A percentile compares a stretch with the other conserved stretches of the same genome.
Evolutionary conservation across 2,888 invertebrate genomes (phyloP).

Genomic region (Melangyna quadrimaculata): DNA sequence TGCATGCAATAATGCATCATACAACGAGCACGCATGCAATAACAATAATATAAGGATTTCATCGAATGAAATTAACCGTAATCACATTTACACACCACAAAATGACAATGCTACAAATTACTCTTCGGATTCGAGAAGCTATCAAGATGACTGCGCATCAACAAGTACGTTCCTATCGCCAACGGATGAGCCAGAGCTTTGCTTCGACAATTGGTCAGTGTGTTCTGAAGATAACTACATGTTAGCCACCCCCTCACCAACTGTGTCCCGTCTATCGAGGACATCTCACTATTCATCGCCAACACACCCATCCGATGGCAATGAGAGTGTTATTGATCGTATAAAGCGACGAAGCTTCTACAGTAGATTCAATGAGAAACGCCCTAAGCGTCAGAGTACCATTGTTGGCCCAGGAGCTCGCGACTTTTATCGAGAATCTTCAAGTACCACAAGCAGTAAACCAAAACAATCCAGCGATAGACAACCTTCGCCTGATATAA

Average conservation of each 20-base stretch:
- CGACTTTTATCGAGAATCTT: constrained; percentile 82
- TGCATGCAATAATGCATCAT: constrained; percentile 67
- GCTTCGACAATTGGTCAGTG: constrained; percentile 86
- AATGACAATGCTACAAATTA: constrained; percentile 80
- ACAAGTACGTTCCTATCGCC: constrained; percentile 83
- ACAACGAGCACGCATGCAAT: constrained; percentile 74
- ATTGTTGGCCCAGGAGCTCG: constrained; percentile 84
- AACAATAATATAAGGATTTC: constrained; percentile 76
- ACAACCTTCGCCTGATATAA: constrained; percentile 78
- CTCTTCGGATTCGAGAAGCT: constrained; percentile 80
- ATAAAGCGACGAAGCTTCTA: constrained; percentile 95
- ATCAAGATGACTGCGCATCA: constrained; percentile 80
- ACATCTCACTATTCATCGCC: constrained; percentile 81
- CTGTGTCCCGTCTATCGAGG: constrained; percentile 80
- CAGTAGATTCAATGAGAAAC: constrained; percentile 92
- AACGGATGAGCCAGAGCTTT: constrained; percentile 83
- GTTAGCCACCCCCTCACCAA: constrained; percentile 78
- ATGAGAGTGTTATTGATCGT: constrained; percentile 91
- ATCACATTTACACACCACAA: constrained; percentile 78
- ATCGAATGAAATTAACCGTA: constrained; percentile 79
- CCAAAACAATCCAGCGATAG: constrained; percentile 74
- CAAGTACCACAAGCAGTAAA: constrained; percentile 72
- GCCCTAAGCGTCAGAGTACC: constrained; percentile 86
- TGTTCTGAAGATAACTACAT: constrained; percentile 83
- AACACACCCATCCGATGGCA: constrained; percentile 81